Conservation (phyloP, 2,113 vertebrate genomes). For the Pristiophorus japonicus region DNA sequence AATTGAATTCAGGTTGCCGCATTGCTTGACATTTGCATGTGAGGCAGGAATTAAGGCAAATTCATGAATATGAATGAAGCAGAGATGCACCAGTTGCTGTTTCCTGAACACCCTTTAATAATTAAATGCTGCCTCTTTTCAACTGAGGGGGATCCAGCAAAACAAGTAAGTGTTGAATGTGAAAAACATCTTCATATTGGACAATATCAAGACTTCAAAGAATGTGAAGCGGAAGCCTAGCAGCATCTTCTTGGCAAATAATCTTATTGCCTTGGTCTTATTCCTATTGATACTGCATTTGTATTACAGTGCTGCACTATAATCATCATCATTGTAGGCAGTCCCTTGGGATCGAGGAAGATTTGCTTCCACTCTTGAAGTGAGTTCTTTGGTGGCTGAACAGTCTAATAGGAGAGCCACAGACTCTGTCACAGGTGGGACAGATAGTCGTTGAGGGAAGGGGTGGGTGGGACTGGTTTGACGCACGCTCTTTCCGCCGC, state of each 20-base stretch:
- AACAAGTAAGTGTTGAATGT: slow-evolving; percentile 28
- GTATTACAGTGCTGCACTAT: neutral
- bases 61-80: slow-evolving; percentile 28
- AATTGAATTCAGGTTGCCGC: slow-evolving; percentile 2
- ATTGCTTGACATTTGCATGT: slow-evolving; percentile 23
- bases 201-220: slow-evolving; percentile 17
- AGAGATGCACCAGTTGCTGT: neutral
- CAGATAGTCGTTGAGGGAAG: too few relatives aligned
- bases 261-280: neutral
- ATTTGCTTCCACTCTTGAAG: too few relatives aligned
- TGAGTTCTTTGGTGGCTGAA: too few relatives aligned
- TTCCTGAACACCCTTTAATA: slow-evolving; percentile 25
- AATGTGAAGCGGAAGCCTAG: neutral
- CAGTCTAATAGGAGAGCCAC: too few relatives aligned
- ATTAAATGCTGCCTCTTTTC: slow-evolving; percentile 8
- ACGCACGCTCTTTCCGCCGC: too few relatives aligned
- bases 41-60: slow-evolving; percentile 25
- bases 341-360: too few relatives aligned
- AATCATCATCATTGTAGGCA: too few relatives aligned
- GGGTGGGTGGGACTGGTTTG: too few relatives aligned
- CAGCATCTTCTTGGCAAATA: neutral
- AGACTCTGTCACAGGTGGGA: too few relatives aligned
- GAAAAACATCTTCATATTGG: slow-evolving; percentile 28
- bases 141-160: neutral
- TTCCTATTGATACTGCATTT: neutral